A percentile compares a stretch with the other conserved stretches of the same genome.
Evolutionary conservation across 2,888 invertebrate species (phyloP).

Genomic region (Pherbina coryleti): DNA sequence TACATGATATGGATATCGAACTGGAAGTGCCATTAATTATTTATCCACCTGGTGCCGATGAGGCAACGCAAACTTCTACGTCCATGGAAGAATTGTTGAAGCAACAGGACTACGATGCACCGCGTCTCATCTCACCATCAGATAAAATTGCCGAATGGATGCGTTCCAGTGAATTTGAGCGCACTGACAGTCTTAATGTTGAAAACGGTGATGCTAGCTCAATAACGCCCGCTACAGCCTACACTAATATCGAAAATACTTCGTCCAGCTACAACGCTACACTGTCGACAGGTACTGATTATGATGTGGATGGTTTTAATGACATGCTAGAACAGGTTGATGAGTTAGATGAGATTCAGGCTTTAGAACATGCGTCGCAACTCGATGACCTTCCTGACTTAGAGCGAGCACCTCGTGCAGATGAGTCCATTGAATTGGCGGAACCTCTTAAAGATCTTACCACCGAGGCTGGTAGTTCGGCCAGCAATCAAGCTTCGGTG

Average conservation of each 20-base stretch:
- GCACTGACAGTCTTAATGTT: slow-evolving; percentile 62
- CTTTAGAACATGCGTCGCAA: slow-evolving; percentile 58
- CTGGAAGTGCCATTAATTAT: slow-evolving; percentile 55
- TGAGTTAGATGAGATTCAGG: slow-evolving; percentile 80
- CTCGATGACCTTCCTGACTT: slow-evolving; percentile 58
- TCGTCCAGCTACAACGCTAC: slow-evolving; percentile 49
- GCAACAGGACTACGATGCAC: slow-evolving; percentile 48
- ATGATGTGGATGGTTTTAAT: slow-evolving; percentile 74
- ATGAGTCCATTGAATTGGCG: slow-evolving; percentile 44
- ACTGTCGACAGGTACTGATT: slow-evolving; percentile 62
- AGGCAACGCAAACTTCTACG: slow-evolving; percentile 62
- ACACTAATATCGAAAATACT: slow-evolving; percentile 55
- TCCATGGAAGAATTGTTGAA: slow-evolving; percentile 61
- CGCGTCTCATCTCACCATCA: slow-evolving; percentile 57
- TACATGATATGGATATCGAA: slow-evolving; percentile 60
- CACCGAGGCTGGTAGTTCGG: slow-evolving; percentile 31
- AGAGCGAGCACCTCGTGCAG: slow-evolving; percentile 44
- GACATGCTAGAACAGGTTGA: slow-evolving; percentile 80
- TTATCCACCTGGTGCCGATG: slow-evolving; percentile 57
- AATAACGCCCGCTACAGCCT: slow-evolving; percentile 52
- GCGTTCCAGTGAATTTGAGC: slow-evolving; percentile 66
- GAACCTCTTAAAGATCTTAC: background rate
- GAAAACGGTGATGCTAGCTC: slow-evolving; percentile 55
- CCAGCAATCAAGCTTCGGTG: slow-evolving; percentile 64
- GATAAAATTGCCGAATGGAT: slow-evolving; percentile 69